Conservation (phyloP, 2,797 vertebrate genomes). For the Macropus fuliginosus region DNA sequence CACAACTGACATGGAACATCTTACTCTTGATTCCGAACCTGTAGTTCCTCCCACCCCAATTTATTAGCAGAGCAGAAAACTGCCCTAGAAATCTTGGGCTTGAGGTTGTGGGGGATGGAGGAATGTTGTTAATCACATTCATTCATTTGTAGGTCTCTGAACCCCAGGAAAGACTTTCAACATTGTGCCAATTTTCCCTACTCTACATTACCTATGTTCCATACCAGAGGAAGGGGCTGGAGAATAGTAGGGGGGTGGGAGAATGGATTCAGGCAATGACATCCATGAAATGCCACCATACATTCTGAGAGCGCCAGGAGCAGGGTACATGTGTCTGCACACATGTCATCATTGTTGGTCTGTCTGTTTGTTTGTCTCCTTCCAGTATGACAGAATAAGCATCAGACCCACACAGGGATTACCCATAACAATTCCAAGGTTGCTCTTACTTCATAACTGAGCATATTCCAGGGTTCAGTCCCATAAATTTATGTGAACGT, state of each 20-base stretch:
- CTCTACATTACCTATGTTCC: conserved; percentile 17
- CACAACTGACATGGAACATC: neutral
- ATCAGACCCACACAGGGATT: neutral
- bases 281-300: fast-evolving
- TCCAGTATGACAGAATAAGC: neutral
- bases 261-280: neutral
- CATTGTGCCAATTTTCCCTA: conserved; percentile 27
- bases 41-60: neutral
- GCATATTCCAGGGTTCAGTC: neutral
- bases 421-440: neutral
- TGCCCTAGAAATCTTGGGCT: conserved; percentile 29
- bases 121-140: neutral
- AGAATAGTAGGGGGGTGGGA: neutral
- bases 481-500: neutral
- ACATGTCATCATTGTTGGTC: neutral
- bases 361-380: neutral
- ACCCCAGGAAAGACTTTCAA: conserved; percentile 36
- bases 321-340: neutral
- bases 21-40: neutral
- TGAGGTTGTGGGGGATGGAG: neutral
- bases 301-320: neutral
- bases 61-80: conserved; percentile 11
- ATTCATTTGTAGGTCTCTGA: conserved; percentile 9
- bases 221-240: neutral
- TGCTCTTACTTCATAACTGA: neutral